These are phyloP conservation scores for Marcusenius ussheri DNA, from an alignment of 2,113 vertebrate genomes.

Conservation along the genomic window DNA sequence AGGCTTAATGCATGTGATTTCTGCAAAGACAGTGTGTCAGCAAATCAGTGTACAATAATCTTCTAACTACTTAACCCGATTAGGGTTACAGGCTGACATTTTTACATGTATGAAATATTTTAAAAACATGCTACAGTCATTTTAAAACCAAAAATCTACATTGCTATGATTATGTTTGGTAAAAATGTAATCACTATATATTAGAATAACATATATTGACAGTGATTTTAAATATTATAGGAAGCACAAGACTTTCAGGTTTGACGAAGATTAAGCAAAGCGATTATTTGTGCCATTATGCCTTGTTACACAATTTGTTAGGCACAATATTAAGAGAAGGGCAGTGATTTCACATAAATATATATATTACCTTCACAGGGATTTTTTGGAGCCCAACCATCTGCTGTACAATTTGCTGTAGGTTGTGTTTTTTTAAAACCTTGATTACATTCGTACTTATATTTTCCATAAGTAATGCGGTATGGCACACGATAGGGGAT, in stretches of 20 bases:
- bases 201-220: background rate
- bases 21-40: background rate
- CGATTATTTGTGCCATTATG: background rate
- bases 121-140: background rate
- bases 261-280: background rate
- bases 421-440: background rate
- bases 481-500: rapidly evolving
- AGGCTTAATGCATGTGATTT: background rate
- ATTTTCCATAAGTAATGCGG: background rate
- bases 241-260: background rate
- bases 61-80: background rate
- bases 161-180: background rate
- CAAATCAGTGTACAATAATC: background rate
- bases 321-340: background rate
- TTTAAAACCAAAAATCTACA: background rate
- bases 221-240: background rate
- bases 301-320: background rate
- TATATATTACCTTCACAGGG: background rate
- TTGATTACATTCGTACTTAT: background rate
- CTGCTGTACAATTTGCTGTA: background rate
- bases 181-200: background rate
- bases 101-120: background rate
- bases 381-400: background rate
- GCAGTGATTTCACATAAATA: background rate
- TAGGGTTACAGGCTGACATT: background rate